These are phyloP conservation scores for Campylorhamphus procurvoides DNA, from an alignment of 2,113 vertebrate genomes.

Conservation along the genomic window DNA sequence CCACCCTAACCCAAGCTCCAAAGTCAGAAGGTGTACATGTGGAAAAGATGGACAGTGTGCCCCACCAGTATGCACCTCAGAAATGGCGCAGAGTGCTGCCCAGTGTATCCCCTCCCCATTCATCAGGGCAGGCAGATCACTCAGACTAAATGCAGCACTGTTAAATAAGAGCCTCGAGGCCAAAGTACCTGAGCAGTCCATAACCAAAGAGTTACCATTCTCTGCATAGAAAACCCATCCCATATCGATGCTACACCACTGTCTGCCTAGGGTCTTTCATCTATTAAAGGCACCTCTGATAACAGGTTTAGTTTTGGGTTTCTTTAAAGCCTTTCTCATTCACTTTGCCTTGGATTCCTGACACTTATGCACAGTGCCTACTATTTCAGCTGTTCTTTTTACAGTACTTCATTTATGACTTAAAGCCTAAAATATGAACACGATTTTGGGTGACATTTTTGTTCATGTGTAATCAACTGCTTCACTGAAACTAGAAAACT, in stretches of 20 bases:
- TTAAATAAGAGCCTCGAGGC: neutral
- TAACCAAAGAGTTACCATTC: neutral
- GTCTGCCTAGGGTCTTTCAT: neutral
- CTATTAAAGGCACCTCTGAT: neutral
- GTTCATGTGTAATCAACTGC: neutral
- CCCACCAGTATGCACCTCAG: neutral
- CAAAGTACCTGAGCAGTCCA: neutral
- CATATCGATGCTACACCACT: neutral
- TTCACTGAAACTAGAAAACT: neutral
- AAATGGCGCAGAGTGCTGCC: neutral
- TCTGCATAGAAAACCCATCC: neutral
- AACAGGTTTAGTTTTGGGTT: neutral
- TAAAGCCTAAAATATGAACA: neutral
- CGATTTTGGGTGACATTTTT: neutral
- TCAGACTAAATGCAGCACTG: neutral
- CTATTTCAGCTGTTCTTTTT: neutral
- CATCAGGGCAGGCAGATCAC: neutral
- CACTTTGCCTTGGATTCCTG: neutral
- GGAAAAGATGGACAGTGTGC: neutral
- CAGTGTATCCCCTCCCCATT: neutral
- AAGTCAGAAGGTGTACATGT: neutral
- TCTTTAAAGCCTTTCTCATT: neutral
- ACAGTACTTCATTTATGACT: neutral
- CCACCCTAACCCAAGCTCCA: neutral
- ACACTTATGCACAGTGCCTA: neutral